phyloP scores from a whole-genome alignment of 2,888 invertebrate species.

The Leucoma salicis region DNA sequence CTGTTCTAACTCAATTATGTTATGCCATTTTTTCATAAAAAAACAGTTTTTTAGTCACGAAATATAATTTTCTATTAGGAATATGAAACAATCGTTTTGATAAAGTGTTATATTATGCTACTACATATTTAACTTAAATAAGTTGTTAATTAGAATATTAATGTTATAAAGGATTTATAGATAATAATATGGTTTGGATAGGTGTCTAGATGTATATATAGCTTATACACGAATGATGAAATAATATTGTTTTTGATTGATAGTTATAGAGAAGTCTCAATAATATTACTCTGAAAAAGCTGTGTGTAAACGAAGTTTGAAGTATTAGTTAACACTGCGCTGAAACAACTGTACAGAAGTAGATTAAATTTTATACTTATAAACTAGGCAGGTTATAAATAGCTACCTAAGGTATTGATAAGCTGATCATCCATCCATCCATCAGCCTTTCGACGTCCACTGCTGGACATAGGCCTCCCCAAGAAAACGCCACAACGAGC shows the following conservation, averaged over 20 bases:
- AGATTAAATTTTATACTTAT: too few relatives aligned
- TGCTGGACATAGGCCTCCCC: too few relatives aligned
- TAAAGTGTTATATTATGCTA: conserved; percentile 30
- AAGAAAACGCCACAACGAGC: too few relatives aligned
- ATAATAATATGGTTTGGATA: conserved; percentile 12
- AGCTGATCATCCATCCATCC: too few relatives aligned
- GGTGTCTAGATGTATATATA: conserved; percentile 1
- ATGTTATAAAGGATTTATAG: conserved; percentile 20
- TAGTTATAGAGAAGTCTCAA: too few relatives aligned
- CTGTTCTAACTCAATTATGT: conserved; percentile 55
- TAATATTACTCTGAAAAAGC: too few relatives aligned
- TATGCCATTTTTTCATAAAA: conserved; percentile 30
- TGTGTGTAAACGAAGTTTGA: too few relatives aligned
- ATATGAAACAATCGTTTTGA: conserved; percentile 16
- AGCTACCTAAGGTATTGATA: too few relatives aligned
- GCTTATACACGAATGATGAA: neutral
- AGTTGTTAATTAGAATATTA: conserved; percentile 23
- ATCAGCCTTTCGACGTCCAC: too few relatives aligned
- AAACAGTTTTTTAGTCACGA: conserved; percentile 44
- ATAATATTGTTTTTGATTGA: neutral
- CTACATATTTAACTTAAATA: conserved; percentile 29
- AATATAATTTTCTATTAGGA: conserved; percentile 34
- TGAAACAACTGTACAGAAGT: too few relatives aligned
- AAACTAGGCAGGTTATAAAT: too few relatives aligned
- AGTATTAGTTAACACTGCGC: too few relatives aligned